Base-by-base conservation (phyloP, 1,140 invertebrate species). In the Zaprionus kolodkinae region DNA sequence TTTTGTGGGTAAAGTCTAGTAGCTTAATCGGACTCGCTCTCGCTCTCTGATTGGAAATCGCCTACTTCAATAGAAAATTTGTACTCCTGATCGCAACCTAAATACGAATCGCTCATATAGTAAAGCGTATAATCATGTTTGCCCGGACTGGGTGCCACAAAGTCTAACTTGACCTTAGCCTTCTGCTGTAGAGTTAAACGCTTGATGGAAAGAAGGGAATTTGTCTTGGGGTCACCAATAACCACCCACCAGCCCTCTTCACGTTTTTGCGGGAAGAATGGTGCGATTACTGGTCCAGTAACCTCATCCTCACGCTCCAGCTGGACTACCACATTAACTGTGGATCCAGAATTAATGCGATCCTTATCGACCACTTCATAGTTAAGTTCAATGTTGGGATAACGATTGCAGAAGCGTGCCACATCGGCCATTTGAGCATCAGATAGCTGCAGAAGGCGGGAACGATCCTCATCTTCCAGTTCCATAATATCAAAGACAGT, bases 211-310 rank as follows among this genome's bases (percentile, higher is more conserved):
- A 99, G 94, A 13, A 99, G 93, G 0, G 97, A 98, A 93, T 99
- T 99, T 2, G 95, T 95, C 89, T 97, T 98, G 0, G 98, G 97
- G 93, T 99, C 99, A 1, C 99, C 99, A 88, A 99, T 98, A 15
- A 99, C 98, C 6, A 99, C 97, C 99, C 99, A 99, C 99, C 99
- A 99, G 43, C 98, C 98, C 94, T 99, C 99, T 93, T 99, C 99
- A 55, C 98, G 96, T 96, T 99, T 99, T 95, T 97, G 97, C 48
- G 99, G 99, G 94, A 99, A 99, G 93, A 98, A 97, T 0, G 99
- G 99, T 15, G 99, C 99, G 69, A 99, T 97, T 6, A 99, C 99
- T 0, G 98, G 98, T 0, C 98, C 98, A 1, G 96, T 96, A n/a
- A 98, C 95, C 93, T 99, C 98, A 93, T 99, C 98, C 92, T 99